Base-by-base conservation (phyloP, 1,140 invertebrate genomes). In the Centruroides vittatus region DNA sequence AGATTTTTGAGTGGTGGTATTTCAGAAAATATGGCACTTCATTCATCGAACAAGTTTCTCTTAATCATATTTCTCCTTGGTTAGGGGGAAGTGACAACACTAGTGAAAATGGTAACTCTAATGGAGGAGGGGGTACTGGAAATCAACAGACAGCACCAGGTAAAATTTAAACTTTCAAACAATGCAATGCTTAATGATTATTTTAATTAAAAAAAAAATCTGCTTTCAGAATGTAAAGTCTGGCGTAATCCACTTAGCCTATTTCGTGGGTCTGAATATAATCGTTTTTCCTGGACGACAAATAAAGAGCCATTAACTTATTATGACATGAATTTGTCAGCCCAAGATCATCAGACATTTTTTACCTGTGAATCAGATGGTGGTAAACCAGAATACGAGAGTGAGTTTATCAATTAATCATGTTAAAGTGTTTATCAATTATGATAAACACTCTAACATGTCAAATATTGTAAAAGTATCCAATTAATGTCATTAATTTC, bases 1-100 rank as follows among this genome's bases (percentile, higher is more conserved):
- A 84, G 82, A 96, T 98, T 70, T 98, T 98, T 78, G 95, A 99
- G 76, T 98, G 95, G 95, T 98, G 94, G 94, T 99, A 98, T 75
- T 98, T 98, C 76, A 84, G 94, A 65, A 98, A 97, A 76, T 98
- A 97, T 78, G 94, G 93, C 4, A 95, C 91, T 6, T 97, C 93
- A 0, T 97, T 96, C 70, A 96, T 97, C 71, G 93, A 97, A 76
- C 93, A 97, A 78, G 88, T 97, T 46, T 96, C 93, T 4, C 76
- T 96, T 51, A 92, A 91, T 71, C 91, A 96, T 72, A 86, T 97
- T 63, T 93, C 88, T 61, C 92, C 93, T 1, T 90, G 93, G 84
- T 84, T 96, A 58, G 89, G 91, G 54, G 89, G 88, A 53, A 83
- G 82, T 41, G 85, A 88, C 47, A 68, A 65, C 74, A 61, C 61